Base-by-base conservation (phyloP, 2,888 invertebrate species). In the Apodemia mormo region DNA sequence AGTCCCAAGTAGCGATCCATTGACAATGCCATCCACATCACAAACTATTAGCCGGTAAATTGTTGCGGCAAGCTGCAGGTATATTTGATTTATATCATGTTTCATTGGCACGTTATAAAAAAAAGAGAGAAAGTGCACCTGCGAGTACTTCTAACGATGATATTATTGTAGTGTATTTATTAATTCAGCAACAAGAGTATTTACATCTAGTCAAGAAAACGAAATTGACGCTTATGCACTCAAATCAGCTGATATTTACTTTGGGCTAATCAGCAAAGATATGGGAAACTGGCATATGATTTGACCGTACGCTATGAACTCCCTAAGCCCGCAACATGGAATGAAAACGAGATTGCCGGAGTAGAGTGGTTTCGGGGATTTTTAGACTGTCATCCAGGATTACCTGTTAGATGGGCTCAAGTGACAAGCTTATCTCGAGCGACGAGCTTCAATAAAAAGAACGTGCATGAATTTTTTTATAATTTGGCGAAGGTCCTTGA, bases 371-470 rank as follows among this genome's bases (percentile, higher is more conserved):
- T 73, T 49, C 64, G 68, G 1, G 52, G 68, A 45, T 75, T 73
- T 69, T 65, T 72, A 40, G 73, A 73, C 68, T 66, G 72, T 29
- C 66, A 73, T 68, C 54, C 66, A 29, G 65, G 43, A 29, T 54
- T 73, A 8, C 74, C 73, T 2, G 37, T 74, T 43, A 68, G 71
- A 43, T 56, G 68, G 12, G 69, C 75, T 56, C 67, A 75, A 71
- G 75, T 72, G 9, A 74, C 73, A 7, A 71, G 74, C 65, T 65
- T 75, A 12, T 69, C 75, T 12, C 58, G 73, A 22, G 73, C 73
- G 10, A 70, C 72, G 7, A 72, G 70, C 54, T 75, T 75, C 37
- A 75, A 74, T 56, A 64, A 37, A 40, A 68, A 67, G 5, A 75
- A 73, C 52, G 75, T 74, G 0, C 65, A 68, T 30, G 49, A 68